A percentile compares a stretch with the other conserved stretches of the same genome.
Conservation (phyloP, 2,888 invertebrate genomes). For the Meta bourneti region DNA sequence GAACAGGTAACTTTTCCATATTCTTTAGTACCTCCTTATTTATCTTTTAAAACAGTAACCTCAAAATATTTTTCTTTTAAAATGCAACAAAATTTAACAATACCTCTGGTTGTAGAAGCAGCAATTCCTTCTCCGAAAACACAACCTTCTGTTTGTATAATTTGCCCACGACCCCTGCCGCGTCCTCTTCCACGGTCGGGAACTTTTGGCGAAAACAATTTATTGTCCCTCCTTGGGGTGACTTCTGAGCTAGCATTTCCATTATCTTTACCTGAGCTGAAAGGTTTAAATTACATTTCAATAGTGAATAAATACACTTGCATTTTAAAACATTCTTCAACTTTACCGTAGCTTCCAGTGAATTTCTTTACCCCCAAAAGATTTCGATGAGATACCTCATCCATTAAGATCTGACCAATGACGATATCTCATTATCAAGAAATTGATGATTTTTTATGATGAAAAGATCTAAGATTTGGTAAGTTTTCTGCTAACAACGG, state of each 20-base stretch:
- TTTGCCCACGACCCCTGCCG: neutral
- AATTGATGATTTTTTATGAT: too few relatives aligned
- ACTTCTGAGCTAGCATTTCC: neutral
- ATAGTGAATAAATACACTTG: neutral
- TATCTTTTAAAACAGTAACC: too few relatives aligned
- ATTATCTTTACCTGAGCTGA: neutral
- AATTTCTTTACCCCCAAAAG: neutral
- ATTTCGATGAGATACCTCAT: too few relatives aligned
- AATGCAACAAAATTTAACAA: too few relatives aligned
- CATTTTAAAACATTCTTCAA: neutral
- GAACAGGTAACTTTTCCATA: too few relatives aligned
- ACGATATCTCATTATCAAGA: too few relatives aligned
- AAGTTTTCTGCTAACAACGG: too few relatives aligned
- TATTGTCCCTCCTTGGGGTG: neutral
- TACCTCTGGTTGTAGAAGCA: conserved; percentile 31
- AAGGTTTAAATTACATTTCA: too few relatives aligned
- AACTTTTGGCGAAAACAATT: neutral
- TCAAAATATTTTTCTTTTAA: too few relatives aligned
- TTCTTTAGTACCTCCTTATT: too few relatives aligned
- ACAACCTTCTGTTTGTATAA: conserved; percentile 63
- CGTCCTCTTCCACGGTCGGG: conserved; percentile 36
- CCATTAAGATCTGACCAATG: too few relatives aligned
- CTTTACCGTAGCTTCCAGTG: neutral
- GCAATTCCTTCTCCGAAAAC: conserved; percentile 56
- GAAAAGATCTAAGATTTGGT: too few relatives aligned